Evolutionary conservation across 2,113 vertebrate genomes (phyloP).

Genomic region (Conger conger): DNA sequence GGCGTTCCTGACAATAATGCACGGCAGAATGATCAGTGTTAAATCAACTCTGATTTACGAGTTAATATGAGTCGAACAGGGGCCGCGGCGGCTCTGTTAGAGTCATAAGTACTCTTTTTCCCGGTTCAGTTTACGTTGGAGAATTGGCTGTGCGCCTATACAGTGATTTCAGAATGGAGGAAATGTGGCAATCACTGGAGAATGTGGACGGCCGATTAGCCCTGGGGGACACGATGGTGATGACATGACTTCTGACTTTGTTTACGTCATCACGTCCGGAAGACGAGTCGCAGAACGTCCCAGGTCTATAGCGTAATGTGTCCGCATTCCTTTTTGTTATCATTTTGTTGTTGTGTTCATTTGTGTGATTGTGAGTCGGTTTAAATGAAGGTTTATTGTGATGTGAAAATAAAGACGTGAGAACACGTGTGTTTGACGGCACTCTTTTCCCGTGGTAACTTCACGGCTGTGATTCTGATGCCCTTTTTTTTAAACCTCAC

Average conservation of each 20-base stretch:
- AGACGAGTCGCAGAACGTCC: slow-evolving; percentile 25
- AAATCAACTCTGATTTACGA: too few relatives aligned
- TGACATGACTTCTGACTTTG: slow-evolving; percentile 16
- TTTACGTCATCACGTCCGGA: slow-evolving; percentile 2
- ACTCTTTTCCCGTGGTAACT: not conserved
- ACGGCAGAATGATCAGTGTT: not conserved
- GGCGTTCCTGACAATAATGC: not conserved
- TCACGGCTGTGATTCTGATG: too few relatives aligned
- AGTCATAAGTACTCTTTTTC: too few relatives aligned
- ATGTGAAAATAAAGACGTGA: slow-evolving; percentile 54
- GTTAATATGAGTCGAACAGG: too few relatives aligned
- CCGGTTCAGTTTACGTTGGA: too few relatives aligned
- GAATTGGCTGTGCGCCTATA: not conserved
- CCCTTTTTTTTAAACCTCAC: too few relatives aligned
- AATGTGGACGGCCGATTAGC: not conserved
- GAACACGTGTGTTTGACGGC: slow-evolving; percentile 1
- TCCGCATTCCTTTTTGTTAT: slow-evolving; percentile 49
- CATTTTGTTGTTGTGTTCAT: slow-evolving; percentile 44
- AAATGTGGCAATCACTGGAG: not conserved
- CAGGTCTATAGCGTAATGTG: slow-evolving; percentile 3
- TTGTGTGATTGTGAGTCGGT: slow-evolving; percentile 41
- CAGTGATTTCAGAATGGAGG: slow-evolving; percentile 1
- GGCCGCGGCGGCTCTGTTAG: too few relatives aligned
- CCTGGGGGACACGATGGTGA: not conserved
- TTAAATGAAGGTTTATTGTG: slow-evolving; percentile 47